These are phyloP conservation scores for Zygothrica quintamaculata DNA, from an alignment of 2,888 invertebrate genomes.

Conservation along the genomic window DNA sequence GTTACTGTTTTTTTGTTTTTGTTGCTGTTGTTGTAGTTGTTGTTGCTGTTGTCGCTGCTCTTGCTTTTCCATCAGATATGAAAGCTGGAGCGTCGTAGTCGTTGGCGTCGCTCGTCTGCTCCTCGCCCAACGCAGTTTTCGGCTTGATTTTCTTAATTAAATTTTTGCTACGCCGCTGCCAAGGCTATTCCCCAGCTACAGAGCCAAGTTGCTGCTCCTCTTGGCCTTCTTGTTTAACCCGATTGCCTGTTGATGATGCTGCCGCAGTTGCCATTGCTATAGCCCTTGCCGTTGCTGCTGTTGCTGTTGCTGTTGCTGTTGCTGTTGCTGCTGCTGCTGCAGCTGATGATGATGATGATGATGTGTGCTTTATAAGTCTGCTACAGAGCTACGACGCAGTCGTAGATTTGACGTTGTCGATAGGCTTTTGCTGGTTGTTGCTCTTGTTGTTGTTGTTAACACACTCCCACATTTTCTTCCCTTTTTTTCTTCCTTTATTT, in stretches of 20 bases:
- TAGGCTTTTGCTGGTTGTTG: conserved; percentile 60
- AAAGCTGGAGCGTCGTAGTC: conserved; percentile 76
- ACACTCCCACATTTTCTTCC: conserved; percentile 72
- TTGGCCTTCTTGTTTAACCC: conserved; percentile 50
- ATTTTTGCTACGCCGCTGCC: conserved; percentile 78
- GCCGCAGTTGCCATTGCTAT: conserved; percentile 20
- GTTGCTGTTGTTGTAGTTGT: conserved; percentile 39
- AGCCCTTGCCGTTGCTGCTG: conserved; percentile 2
- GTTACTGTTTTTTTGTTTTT: conserved; percentile 37
- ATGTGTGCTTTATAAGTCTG: conserved; percentile 76
- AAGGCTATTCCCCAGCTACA: conserved; percentile 59
- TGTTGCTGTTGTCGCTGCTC: conserved; percentile 63
- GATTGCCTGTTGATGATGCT: conserved; percentile 56
- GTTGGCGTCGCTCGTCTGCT: conserved; percentile 60
- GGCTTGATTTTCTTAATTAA: conserved; percentile 81
- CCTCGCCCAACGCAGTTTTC: conserved; percentile 73
- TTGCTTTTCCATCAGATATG: conserved; percentile 79
- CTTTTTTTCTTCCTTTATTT: conserved; percentile 15
- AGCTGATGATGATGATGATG: conserved; percentile 63
- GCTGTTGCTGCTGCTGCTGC: conserved; percentile 37
- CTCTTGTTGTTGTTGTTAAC: conserved; percentile 74
- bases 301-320: conserved; percentile 28
- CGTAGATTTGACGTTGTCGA: conserved; percentile 68
- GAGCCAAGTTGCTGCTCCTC: conserved; percentile 40
- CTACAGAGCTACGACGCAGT: conserved; percentile 65